These are phyloP conservation scores for Siniperca knerii DNA, from an alignment of 2,113 vertebrate genomes.

Conservation along the genomic window DNA sequence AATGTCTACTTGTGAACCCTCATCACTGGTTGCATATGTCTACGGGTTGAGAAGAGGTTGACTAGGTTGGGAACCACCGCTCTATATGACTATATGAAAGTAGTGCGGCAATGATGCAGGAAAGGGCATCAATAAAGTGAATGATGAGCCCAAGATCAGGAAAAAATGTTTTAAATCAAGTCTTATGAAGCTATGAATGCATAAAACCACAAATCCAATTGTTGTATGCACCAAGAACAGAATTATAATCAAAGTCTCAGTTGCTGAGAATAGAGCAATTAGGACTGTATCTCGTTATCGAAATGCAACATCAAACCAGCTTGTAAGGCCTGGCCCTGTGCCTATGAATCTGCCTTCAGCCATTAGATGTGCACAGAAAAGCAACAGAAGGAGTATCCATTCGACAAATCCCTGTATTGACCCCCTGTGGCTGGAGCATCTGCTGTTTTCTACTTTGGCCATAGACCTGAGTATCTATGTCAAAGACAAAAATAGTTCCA, in stretches of 20 bases:
- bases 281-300: slow-evolving; percentile 26
- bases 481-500: slow-evolving; percentile 83
- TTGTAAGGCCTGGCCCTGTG: slow-evolving; percentile 54
- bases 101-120: rapidly evolving
- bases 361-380: slow-evolving; percentile 75
- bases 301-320: slow-evolving; percentile 66
- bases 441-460: slow-evolving; percentile 84
- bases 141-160: not conserved
- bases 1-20: not conserved
- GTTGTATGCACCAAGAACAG: not conserved
- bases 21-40: not conserved
- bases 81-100: not conserved
- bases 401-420: slow-evolving; percentile 82
- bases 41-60: not conserved
- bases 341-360: slow-evolving; percentile 73
- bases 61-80: not conserved
- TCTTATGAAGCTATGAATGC: not conserved
- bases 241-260: slow-evolving; percentile 30
- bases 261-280: slow-evolving; percentile 18
- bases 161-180: not conserved
- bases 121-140: not conserved
- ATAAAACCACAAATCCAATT: not conserved
- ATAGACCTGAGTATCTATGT: slow-evolving; percentile 78
- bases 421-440: slow-evolving; percentile 80
- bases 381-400: slow-evolving; percentile 83